Conservation (phyloP, 1,140 invertebrate genomes). For the Sarcophaga peregrina region DNA sequence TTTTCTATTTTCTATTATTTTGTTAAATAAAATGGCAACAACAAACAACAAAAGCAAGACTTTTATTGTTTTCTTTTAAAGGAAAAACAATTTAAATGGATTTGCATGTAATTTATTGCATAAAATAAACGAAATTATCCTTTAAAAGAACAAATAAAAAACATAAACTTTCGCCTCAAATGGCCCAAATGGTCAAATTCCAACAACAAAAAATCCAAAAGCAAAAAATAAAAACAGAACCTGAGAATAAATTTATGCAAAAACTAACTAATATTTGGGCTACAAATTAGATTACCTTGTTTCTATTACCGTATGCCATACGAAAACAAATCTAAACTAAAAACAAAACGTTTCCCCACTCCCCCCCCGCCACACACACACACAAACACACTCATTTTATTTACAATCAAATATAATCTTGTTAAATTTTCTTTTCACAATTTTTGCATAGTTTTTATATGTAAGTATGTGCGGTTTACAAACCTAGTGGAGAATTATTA, state of each 20-base stretch:
- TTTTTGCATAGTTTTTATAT: slow-evolving; percentile 3
- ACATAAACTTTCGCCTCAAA: neutral
- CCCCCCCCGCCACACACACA: no score
- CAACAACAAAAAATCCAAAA: neutral
- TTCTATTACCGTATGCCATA: neutral
- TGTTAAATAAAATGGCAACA: no score
- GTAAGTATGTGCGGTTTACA: neutral
- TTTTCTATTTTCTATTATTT: neutral
- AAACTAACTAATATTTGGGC: slow-evolving; percentile 14
- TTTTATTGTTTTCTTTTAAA: neutral
- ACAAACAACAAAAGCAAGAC: neutral
- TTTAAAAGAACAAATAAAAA: neutral
- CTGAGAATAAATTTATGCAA: neutral
- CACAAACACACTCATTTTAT: neutral
- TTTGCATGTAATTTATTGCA: slow-evolving; percentile 34
- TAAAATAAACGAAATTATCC: neutral
- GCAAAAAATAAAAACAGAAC: neutral
- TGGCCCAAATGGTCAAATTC: neutral
- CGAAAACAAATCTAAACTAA: neutral
- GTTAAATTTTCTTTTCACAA: slow-evolving; percentile 7
- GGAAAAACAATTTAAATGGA: slow-evolving; percentile 39
- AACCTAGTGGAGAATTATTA: neutral
- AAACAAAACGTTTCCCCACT: neutral
- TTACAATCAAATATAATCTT: slow-evolving; percentile 17
- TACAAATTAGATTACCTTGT: slow-evolving; percentile 32